Conservation (phyloP, 2,113 vertebrate genomes). For the Anoplopoma fimbria region DNA sequence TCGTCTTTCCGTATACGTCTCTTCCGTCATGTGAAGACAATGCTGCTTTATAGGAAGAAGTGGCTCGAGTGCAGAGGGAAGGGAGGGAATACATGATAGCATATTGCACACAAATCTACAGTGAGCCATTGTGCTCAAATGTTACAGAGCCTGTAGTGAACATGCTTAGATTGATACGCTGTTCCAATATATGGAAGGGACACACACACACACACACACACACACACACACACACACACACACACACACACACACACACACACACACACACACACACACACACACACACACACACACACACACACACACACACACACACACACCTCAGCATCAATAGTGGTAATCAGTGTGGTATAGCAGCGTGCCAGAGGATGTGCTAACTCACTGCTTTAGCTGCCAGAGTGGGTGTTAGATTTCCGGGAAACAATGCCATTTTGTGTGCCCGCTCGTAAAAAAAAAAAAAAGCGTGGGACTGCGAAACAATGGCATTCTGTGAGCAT, state of each 20-base stretch:
- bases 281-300: not conserved
- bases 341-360: conserved; percentile 56
- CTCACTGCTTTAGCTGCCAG: conserved; percentile 72
- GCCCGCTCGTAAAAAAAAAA: conserved; percentile 3
- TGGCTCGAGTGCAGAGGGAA: conserved; percentile 14
- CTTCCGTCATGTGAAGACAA: conserved; percentile 55
- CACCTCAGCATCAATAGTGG: conserved; percentile 43
- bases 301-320: conserved; percentile 16
- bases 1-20: conserved; percentile 25
- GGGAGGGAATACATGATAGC: conserved; percentile 28
- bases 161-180: conserved; percentile 23
- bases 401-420: conserved; percentile 76
- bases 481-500: conserved; percentile 80
- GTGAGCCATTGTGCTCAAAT: conserved; percentile 41
- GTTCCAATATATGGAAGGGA: conserved; percentile 3
- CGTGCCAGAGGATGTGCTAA: conserved; percentile 80
- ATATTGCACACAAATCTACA: conserved; percentile 22
- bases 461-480: conserved; percentile 59
- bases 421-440: conserved; percentile 84
- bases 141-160: conserved; percentile 2
- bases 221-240: not conserved
- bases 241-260: not conserved
- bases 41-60: conserved; percentile 53
- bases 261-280: not conserved
- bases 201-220: not conserved